A percentile compares a stretch with the other conserved stretches of the same genome.
phyloP scores from a whole-genome alignment of 2,797 vertebrate species.

The Crossoptilon crossoptilon region DNA sequence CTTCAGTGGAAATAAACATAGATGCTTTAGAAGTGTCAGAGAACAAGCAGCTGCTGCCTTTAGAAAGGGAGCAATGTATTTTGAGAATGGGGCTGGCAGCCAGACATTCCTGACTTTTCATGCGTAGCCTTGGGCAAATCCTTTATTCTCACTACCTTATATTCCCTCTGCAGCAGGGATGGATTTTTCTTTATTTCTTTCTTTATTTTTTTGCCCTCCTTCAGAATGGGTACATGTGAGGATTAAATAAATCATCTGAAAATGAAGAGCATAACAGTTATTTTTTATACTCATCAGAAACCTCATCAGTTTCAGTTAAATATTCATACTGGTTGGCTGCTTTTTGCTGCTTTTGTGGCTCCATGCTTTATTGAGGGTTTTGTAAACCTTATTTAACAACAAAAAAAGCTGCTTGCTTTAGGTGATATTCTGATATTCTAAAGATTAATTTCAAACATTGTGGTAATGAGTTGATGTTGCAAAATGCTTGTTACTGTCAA shows the following conservation, averaged over 20 bases:
- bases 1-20: constrained; percentile 49
- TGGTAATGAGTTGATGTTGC: neutral
- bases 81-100: constrained; percentile 42
- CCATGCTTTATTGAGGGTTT: neutral
- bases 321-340: neutral
- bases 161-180: neutral
- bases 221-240: neutral
- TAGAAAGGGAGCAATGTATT: constrained; percentile 18
- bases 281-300: neutral
- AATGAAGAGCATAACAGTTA: neutral
- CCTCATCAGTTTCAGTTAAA: neutral
- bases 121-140: neutral
- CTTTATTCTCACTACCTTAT: neutral
- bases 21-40: constrained; percentile 14
- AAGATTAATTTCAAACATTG: neutral
- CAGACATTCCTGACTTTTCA: constrained; percentile 38
- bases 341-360: neutral
- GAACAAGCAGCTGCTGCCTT: constrained; percentile 51
- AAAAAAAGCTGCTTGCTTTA: neutral
- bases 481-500: neutral
- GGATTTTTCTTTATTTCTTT: constrained; percentile 6
- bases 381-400: neutral
- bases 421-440: neutral
- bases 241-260: constrained; percentile 15
- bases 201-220: neutral